phyloP scores from a whole-genome alignment of 2,888 invertebrate species.

The Pollenia labialis region DNA sequence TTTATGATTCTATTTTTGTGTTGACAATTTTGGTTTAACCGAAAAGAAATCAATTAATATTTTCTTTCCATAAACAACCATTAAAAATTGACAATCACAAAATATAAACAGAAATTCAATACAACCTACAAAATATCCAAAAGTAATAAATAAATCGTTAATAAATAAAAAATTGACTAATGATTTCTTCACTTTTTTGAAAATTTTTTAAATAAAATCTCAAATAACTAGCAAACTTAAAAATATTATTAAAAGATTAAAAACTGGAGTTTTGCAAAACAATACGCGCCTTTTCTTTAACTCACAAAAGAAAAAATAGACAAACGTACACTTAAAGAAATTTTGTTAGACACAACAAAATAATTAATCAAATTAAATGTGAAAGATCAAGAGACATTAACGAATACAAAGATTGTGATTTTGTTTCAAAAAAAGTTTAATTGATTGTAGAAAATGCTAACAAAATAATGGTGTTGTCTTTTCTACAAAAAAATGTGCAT shows the following conservation, averaged over 20 bases:
- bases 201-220: slow-evolving; percentile 16
- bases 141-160: slow-evolving; percentile 56
- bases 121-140: not conserved
- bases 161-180: slow-evolving; percentile 58
- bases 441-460: too few species aligned
- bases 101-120: not conserved
- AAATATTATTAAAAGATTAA: not conserved
- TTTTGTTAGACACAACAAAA: slow-evolving; percentile 38
- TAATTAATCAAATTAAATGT: slow-evolving; percentile 52
- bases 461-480: too few species aligned
- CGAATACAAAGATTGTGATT: not conserved
- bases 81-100: slow-evolving; percentile 40
- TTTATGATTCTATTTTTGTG: not conserved
- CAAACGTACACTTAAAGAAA: slow-evolving; percentile 13
- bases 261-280: slow-evolving; percentile 46
- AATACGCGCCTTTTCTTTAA: not conserved
- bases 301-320: not conserved
- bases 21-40: slow-evolving; percentile 21
- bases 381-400: slow-evolving; percentile 13
- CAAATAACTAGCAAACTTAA: not conserved
- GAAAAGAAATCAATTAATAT: slow-evolving; percentile 18
- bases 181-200: slow-evolving; percentile 52
- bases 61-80: slow-evolving; percentile 12
- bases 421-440: too few species aligned
- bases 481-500: too few species aligned